Evolutionary conservation across 2,113 vertebrate species (phyloP), one percentile per base, ranked within the genome.

Genomic region (Capreolus pygargus): DNA sequence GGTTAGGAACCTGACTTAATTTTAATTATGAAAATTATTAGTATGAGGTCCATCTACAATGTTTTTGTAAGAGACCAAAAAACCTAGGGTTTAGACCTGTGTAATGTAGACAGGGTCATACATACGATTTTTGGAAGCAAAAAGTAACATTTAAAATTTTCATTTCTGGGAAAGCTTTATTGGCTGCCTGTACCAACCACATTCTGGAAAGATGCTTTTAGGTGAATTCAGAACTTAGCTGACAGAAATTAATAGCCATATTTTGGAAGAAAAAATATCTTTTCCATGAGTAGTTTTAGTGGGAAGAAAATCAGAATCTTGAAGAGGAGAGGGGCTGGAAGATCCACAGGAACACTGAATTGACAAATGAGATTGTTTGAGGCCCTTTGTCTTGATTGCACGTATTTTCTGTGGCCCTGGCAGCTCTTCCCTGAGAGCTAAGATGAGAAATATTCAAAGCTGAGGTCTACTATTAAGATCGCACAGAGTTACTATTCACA

Each of bases 401-500:
- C 3, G 0, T 33, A 7, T 84, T 23, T 83, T 78, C 88, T n/a
- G 25, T 36, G 70, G 61, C 36, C 50, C n/a, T 50, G 55, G 39
- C 27, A 45, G 70, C 45, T 36, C 50, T 64, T 74, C 33, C 60
- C 43, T 2, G 27, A 85, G 33, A 52, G 60, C 10, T 0, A 39
- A n/a, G 55, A 6, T 27, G 83, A 76, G 84, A 28, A 50, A 5
- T 10, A 47, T 4, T 39, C 82, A 36, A 43, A 30, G 5, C 81
- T 8, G 39, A 83, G 88, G 33, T 17, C 21, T n/a, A 8, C 6
- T 36, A 2, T 47, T 47, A 15, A 12, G 14, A 15, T 4, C 19
- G 3, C 1, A 0, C 2, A 19, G 45, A 39, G 54, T 28, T 12
- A 21, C 30, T 9, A 1, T n/a, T n/a, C 10, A 1, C 11, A n/a